These are phyloP conservation scores for Bubo blakistoni DNA, from an alignment of 2,113 vertebrate species.

Conservation along the genomic window DNA sequence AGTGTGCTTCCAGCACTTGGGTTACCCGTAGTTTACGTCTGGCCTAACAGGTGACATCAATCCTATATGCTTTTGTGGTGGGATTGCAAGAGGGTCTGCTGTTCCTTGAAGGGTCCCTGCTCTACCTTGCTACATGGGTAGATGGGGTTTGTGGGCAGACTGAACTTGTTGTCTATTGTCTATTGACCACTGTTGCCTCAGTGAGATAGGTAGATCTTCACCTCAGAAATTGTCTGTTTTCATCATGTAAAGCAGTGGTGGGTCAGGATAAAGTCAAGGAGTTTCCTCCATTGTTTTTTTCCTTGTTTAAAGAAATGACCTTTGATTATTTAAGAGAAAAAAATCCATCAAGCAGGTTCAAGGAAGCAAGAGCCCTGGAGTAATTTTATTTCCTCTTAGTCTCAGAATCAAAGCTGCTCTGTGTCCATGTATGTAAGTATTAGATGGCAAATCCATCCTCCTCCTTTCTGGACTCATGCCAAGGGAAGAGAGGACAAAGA, in stretches of 20 bases:
- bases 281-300: neutral
- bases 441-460: neutral
- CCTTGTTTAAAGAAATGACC: neutral
- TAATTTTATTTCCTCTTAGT: neutral
- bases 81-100: neutral
- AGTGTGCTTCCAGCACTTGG: neutral
- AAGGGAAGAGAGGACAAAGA: neutral
- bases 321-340: neutral
- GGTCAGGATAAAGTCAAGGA: neutral
- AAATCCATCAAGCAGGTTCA: neutral
- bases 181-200: neutral
- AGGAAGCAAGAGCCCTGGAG: neutral
- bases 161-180: neutral
- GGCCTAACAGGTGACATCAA: neutral
- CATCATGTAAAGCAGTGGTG: neutral
- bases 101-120: neutral
- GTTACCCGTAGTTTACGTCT: neutral
- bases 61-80: neutral
- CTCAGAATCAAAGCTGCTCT: neutral
- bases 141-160: neutral
- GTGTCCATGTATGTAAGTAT: neutral
- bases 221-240: neutral
- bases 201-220: neutral
- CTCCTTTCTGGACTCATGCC: neutral
- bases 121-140: neutral